Percentiles rank a stretch among this genome's conserved stretches.
phyloP scores from a whole-genome alignment of 2,113 vertebrate genomes.

The Hyla sarda region DNA sequence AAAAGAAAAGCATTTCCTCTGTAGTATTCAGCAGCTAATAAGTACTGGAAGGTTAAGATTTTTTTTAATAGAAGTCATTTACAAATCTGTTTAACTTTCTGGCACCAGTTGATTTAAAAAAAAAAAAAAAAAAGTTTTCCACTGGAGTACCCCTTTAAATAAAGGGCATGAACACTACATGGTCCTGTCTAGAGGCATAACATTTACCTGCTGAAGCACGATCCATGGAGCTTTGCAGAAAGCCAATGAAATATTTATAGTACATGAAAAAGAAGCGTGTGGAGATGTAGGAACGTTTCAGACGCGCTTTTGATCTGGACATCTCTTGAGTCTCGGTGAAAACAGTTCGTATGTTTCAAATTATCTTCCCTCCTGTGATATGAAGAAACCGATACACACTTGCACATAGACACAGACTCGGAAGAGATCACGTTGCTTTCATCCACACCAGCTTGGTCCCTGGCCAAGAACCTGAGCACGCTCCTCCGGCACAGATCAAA shows the following conservation, averaged over 20 bases:
- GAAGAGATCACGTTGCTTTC: constrained; percentile 53
- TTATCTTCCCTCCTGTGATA: constrained; percentile 49
- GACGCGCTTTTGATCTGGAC: constrained; percentile 20
- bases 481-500: constrained; percentile 57
- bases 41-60: too few species aligned
- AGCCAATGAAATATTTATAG: constrained; percentile 30
- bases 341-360: constrained; percentile 50
- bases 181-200: background rate
- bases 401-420: constrained; percentile 38
- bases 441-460: constrained; percentile 57
- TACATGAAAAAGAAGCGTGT: constrained; percentile 9
- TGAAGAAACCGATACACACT: constrained; percentile 55
- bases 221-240: background rate
- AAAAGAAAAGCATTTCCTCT: too few species aligned
- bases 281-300: constrained; percentile 9
- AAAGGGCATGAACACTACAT: background rate
- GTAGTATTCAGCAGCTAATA: too few species aligned
- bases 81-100: too few species aligned
- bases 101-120: too few species aligned
- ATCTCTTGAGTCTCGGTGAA: constrained; percentile 36
- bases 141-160: too few species aligned
- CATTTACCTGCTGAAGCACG: constrained; percentile 12
- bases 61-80: too few species aligned
- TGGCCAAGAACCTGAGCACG: constrained; percentile 52
- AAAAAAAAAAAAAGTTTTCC: too few species aligned